Evolutionary conservation across 2,797 vertebrate genomes (phyloP), one percentile per base, ranked within the genome.

Genomic region (Oceanodroma leucorhoa): DNA sequence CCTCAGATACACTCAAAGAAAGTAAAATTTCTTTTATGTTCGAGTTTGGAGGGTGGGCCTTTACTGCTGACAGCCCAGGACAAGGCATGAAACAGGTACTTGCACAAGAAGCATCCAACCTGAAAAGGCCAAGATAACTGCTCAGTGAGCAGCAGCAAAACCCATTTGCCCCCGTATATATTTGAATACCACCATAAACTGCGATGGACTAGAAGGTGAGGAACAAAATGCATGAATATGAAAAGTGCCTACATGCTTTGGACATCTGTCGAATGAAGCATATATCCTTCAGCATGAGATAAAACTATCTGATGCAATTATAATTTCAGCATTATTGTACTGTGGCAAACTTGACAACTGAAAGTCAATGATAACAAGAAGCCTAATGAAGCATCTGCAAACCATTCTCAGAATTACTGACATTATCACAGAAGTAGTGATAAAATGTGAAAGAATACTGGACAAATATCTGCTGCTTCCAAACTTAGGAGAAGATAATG

Each of bases 351-450:
- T 91, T 60, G 65, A 78, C 64, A 73, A 93, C 76, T 86, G 88
- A 65, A 93, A 95, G 75, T 61, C 64, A 70, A 87, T 0, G 11
- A 96, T 88, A 96, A 89, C 82, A 91, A 85, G 85, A 65, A 91
- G 48, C 53, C 16, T 90, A 95, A 92, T 83, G 88, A 96, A 83
- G 67, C 46, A 79, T 87, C 43, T 89, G 85, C 75, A 89, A 62
- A 87, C 45, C 4, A n/a, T 76, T 38, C 79, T 73, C 3, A 0
- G 43, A 95, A 87, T 89, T 83, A 89, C 79, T 83, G 90, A 83
- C 61, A 9, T 88, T 88, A 90, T 85, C 79, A 51, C 30, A 77
- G 40, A 91, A 69, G 54, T 26, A 72, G 66, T 27, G 87, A 76
- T 83, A 89, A 93, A 91, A 89, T 51, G 51, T 69, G 55, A 82